Evolutionary conservation across 2,797 vertebrate species (phyloP), one percentile per base, ranked within the genome.

Genomic region (Hylomyscus alleni): DNA sequence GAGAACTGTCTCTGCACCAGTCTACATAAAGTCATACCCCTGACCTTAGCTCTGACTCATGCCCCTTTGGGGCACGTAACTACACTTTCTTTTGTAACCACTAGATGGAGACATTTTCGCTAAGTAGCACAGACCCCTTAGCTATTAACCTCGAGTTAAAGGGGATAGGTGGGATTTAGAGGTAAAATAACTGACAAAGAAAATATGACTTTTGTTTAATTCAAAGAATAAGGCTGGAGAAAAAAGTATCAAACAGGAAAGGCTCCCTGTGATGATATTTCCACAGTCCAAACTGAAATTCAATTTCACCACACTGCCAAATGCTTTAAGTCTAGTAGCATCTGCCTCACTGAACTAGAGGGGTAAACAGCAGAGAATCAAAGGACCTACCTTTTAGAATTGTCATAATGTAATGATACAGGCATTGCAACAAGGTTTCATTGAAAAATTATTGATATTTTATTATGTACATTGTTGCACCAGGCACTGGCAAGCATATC

Each of bases 21-120:
- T 82, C 37, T 40, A 52, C 52, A n/a, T 3, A 69, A 24, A 72
- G 78, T 50, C 67, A n/a, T 93, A 75, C 86, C 15, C 31, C 37
- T 94, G 44, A 82, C 69, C 22, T 76, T 54, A 67, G 34, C n/a
- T 76, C 2, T 12, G 62, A 75, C 20, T 67, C 50, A 92, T 95
- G 6, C 19, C 81, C n/a, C 67, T 92, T 44, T 67, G 22, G 77
- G 96, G 50, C 69, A 86, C 40, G 13, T 40, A 29, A 14, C 31
- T 0, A 17, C 91, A 96, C 44, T 97, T 96, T 94, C 80, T 94
- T 80, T 90, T 96, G 37, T 3, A 93, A 94, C 96, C 96, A 94
- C 91, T 97, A 97, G 97, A 97, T 97, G 96, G 97, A 94, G 90
- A 89, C 20, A 26, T 96, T 96, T 95, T 96, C 94, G 95, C 92